Evolutionary conservation across 2,888 invertebrate species (phyloP), one percentile per base, ranked within the genome.

Genomic region (Caradrina clavipalpis): DNA sequence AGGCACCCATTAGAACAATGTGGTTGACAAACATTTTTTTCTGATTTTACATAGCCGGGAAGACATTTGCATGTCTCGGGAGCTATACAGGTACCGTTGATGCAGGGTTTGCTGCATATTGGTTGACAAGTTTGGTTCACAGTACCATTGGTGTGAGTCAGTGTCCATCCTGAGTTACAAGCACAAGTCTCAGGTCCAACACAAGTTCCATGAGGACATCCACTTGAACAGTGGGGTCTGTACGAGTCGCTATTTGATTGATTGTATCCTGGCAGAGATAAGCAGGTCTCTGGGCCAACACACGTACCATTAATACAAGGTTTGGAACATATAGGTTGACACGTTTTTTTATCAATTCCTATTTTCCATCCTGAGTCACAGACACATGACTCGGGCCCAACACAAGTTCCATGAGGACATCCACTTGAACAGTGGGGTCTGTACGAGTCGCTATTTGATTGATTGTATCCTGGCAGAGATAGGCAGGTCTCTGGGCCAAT

Each of bases 121-220:
- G 65, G 76, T 22, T 47, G 10, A 47, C 62, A 70, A 31, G 58
- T 45, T 26, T 31, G 31, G 8, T 54, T 45, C 17, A 0, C 11
- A n/a, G 8, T 69, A 21, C 0, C 53, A 13, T 54, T 49, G 2
- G 10, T 7, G 21, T 13, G 56, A 0, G 17, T 13, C 1, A 58
- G 21, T 63, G 26, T 45, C 56, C 57, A 76, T 21, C 56, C 69
- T 50, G 31, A 6, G 8, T 69, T 39, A 54, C 64, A 66, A 19
- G 15, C 22, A 26, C 76, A 76, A n/a, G 26, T 66, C n/a, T 83
- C 75, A 6, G 82, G 79, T 13, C 58, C 56, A 2, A 78, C 62
- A 69, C 85, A 85, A 26, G 56, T 53, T 15, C 80, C 74, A 17
- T 67, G 63, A 3, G 54, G 61, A 59, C 86, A 86, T 7, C 70